These are phyloP conservation scores for Calonectris borealis DNA, from an alignment of 2,113 vertebrate species.

Conservation along the genomic window DNA sequence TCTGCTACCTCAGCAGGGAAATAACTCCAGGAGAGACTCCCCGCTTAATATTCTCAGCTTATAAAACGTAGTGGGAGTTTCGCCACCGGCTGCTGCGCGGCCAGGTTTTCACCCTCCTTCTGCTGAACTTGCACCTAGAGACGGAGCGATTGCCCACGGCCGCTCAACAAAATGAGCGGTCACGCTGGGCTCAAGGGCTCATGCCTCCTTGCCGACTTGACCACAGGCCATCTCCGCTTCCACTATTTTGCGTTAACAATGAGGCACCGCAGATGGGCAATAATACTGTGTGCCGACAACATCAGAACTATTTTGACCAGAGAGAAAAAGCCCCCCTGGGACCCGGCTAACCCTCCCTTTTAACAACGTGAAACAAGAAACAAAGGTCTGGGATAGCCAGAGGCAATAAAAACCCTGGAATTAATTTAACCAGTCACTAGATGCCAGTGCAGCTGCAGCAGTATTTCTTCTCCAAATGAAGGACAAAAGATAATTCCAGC, in stretches of 20 bases:
- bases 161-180: accelerated
- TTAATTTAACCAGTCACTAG: constrained; percentile 67
- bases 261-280: constrained; percentile 41
- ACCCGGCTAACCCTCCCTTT: constrained; percentile 22
- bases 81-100: neutral
- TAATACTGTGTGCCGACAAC: neutral
- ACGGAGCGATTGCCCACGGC: neutral
- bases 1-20: constrained; percentile 53
- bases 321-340: constrained; percentile 44
- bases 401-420: constrained; percentile 66
- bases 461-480: constrained; percentile 54
- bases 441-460: constrained; percentile 67
- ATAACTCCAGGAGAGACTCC: neutral
- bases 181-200: neutral
- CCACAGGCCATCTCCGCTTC: neutral
- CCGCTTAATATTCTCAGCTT: neutral
- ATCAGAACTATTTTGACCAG: constrained; percentile 39
- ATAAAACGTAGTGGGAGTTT: constrained; percentile 33
- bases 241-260: constrained; percentile 1
- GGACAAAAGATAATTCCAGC: constrained; percentile 5
- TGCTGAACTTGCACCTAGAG: constrained; percentile 51
- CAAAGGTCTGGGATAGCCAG: constrained; percentile 55
- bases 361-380: constrained; percentile 58
- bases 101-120: neutral
- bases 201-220: constrained; percentile 29